phyloP scores from a whole-genome alignment of 2,888 invertebrate genomes.

The Megastigmus dorsalis region DNA sequence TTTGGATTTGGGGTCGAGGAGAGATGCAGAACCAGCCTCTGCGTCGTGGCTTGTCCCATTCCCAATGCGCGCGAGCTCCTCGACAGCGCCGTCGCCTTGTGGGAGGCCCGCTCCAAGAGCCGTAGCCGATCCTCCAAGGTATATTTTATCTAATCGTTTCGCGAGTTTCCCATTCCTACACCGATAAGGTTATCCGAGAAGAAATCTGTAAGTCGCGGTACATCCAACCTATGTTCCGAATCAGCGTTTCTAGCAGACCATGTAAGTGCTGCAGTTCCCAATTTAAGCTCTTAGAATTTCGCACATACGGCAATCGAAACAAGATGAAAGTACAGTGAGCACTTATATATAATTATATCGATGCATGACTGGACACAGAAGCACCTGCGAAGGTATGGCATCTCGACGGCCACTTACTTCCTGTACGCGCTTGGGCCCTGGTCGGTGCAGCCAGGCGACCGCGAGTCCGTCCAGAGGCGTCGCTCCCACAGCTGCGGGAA shows the following conservation, averaged over 20 bases:
- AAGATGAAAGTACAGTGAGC: no score
- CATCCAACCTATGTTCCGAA: no score
- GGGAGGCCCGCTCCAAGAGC: constrained; percentile 58
- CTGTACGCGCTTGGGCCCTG: constrained; percentile 76
- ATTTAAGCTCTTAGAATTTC: no score
- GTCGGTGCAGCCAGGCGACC: constrained; percentile 74
- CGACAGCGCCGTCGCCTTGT: constrained; percentile 63
- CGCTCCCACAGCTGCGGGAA: constrained; percentile 74
- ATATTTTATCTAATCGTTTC: background rate
- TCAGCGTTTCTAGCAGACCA: no score
- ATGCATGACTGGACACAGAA: no score
- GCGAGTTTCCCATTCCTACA: background rate
- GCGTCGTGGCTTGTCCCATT: background rate
- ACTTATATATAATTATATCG: no score
- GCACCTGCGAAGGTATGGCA: constrained; percentile 74
- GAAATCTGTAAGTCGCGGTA: no score
- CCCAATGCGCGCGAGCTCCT: constrained; percentile 57
- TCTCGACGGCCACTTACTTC: constrained; percentile 75
- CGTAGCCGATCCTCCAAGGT: background rate
- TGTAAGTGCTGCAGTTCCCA: no score
- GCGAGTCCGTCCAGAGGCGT: constrained; percentile 73
- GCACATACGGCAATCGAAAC: no score
- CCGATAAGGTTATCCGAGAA: no score
- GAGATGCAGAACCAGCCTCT: constrained; percentile 74
- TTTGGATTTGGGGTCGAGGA: constrained; percentile 75